Conservation (phyloP, 1,140 invertebrate genomes). For the Charaxes varanes region DNA sequence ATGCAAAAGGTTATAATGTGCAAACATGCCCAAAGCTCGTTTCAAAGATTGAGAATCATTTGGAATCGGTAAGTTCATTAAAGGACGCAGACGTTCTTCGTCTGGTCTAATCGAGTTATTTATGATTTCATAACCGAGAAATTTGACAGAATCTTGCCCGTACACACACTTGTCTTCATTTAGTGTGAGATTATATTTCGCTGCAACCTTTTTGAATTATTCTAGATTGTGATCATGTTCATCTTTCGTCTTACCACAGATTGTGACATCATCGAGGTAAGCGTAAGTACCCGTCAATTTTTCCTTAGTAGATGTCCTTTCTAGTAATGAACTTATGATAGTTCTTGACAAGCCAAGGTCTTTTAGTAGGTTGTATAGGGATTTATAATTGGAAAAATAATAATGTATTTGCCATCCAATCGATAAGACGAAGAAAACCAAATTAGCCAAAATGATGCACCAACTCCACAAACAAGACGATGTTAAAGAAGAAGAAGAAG, state of each 20-base stretch:
- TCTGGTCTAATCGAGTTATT: constrained; percentile 9
- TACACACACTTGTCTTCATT: constrained; percentile 7
- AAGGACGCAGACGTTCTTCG: background rate
- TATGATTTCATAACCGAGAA: constrained; percentile 6
- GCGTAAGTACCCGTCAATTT: constrained; percentile 12
- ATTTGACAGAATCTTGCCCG: constrained; percentile 1
- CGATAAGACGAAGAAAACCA: too few relatives aligned
- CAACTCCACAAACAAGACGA: too few relatives aligned
- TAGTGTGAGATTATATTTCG: too few relatives aligned
- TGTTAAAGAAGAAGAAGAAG: too few relatives aligned
- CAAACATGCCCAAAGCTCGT: constrained; percentile 13
- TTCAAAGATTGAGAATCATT: constrained; percentile 6
- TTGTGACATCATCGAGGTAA: constrained; percentile 21
- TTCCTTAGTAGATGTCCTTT: too few relatives aligned
- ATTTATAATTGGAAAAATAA: too few relatives aligned
- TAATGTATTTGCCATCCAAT: too few relatives aligned
- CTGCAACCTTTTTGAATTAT: constrained; percentile 4
- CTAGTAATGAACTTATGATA: too few relatives aligned
- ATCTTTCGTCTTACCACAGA: constrained; percentile 15
- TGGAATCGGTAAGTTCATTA: constrained; percentile 5
- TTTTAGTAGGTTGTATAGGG: too few relatives aligned
- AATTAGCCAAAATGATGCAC: too few relatives aligned
- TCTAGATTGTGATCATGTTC: constrained; percentile 14
- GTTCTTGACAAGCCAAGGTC: too few relatives aligned
- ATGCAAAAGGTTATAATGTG: too few relatives aligned